Evolutionary conservation across 2,797 vertebrate species (phyloP), one percentile per base, ranked within the genome.

Genomic region (Tadarida brasiliensis): DNA sequence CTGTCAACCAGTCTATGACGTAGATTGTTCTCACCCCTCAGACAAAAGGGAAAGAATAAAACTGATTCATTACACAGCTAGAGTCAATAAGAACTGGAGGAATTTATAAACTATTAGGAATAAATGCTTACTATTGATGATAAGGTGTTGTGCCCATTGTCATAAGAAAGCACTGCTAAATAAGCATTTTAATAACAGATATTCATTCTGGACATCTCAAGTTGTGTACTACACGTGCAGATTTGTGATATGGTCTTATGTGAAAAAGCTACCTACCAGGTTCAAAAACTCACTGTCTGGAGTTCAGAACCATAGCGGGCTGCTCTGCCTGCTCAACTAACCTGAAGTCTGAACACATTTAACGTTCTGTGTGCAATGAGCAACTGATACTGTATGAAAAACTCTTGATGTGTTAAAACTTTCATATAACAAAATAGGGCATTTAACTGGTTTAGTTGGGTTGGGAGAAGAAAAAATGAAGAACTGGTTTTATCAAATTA

Each of bases 381-480:
- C 28, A 65, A 93, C 67, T 77, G 30, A 93, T n/a, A 20, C 68
- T 49, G 30, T 73, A 57, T 78, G 68, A 91, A 26, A 90, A 93
- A 44, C 39, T 86, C 76, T 70, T 59, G 91, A 83, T 67, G 39
- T 47, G 57, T 78, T 91, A 86, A 84, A 97, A 67, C 49, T 77
- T 93, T 88, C 61, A 44, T 7, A 84, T 5, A 93, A 57, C 30
- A 91, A 91, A 93, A 92, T 26, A 81, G 30, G 65, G 16, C 30
- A 96, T 90, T 76, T 94, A 93, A 88, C 70, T 87, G 35, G 63
- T 67, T 92, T 94, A 85, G 33, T 63, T 91, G 30, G 59, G 7
- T 17, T 90, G 77, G 51, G 67, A 89, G n/a, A 96, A 93, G 33
- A 96, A 95, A 96, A 95, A 97, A 90, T 85, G 2, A 68, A 97